phyloP scores from a whole-genome alignment of 2,113 vertebrate species.

The Crotalus horridus region DNA sequence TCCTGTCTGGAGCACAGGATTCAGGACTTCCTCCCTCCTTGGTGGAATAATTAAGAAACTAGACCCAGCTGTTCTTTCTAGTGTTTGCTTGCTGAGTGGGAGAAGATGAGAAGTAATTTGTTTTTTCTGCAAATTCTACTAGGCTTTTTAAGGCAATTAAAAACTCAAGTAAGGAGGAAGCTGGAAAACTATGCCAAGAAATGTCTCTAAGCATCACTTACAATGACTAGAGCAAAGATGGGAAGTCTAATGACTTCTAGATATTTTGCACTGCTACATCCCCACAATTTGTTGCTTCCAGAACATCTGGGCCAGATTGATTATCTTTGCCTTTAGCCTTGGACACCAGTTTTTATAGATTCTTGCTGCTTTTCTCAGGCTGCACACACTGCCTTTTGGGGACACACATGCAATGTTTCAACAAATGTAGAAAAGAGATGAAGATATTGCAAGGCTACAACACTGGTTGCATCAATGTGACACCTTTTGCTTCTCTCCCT shows the following conservation, averaged over 20 bases:
- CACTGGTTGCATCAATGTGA: background rate
- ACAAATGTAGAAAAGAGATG: background rate
- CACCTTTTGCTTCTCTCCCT: background rate
- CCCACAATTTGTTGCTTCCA: background rate
- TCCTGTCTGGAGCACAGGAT: background rate
- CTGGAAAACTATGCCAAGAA: background rate
- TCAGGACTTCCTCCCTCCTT: background rate
- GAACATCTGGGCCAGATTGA: background rate
- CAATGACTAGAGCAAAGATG: background rate
- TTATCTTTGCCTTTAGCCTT: background rate
- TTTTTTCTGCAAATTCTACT: background rate
- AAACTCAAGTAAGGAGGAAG: background rate
- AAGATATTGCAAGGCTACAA: background rate
- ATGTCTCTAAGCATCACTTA: background rate
- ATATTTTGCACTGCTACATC: background rate
- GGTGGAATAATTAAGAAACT: background rate
- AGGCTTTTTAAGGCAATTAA: background rate
- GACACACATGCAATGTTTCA: background rate
- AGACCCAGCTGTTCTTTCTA: background rate
- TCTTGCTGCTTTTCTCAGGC: background rate
- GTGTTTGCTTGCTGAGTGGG: background rate
- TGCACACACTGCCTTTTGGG: background rate
- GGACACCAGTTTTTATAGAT: background rate
- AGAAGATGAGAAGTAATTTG: background rate
- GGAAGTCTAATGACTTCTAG: background rate